Evolutionary conservation across 2,888 invertebrate species (phyloP).

Genomic region (Serrognathus titanus): DNA sequence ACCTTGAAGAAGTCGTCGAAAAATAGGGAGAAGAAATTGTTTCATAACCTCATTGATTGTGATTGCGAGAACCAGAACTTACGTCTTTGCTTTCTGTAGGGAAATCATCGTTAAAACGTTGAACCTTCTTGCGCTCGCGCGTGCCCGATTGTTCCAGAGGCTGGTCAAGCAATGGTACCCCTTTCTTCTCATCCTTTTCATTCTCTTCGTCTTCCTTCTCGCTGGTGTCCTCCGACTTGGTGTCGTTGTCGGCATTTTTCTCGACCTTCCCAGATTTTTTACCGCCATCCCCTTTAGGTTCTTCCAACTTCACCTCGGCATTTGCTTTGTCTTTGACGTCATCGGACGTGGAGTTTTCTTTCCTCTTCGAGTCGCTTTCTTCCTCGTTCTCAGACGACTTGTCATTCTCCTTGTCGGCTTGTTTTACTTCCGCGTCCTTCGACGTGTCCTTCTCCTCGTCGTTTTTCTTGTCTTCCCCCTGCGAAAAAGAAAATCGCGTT

Average conservation of each 20-base stretch:
- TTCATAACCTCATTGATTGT: too few species aligned
- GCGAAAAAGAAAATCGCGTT: constrained; percentile 7
- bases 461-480: constrained; percentile 11
- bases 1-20: too few species aligned
- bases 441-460: not conserved
- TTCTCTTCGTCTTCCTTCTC: constrained; percentile 36
- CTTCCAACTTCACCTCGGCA: constrained; percentile 31
- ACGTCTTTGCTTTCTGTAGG: constrained; percentile 20
- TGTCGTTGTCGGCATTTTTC: constrained; percentile 13
- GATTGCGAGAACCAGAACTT: not conserved
- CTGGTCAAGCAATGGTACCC: constrained; percentile 42
- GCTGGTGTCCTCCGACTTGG: constrained; percentile 20
- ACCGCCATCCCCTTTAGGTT: constrained; percentile 26
- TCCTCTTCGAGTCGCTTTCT: constrained; percentile 33
- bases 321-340: constrained; percentile 32
- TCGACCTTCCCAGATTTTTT: constrained; percentile 19
- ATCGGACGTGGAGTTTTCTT: constrained; percentile 25
- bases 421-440: not conserved
- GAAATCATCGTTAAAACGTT: constrained; percentile 40
- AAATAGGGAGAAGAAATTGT: too few species aligned
- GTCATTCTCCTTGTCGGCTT: constrained; percentile 12
- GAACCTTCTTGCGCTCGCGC: constrained; percentile 44
- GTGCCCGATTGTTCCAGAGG: constrained; percentile 43
- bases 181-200: constrained; percentile 32
- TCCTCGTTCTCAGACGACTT: constrained; percentile 28